These are phyloP conservation scores for Hapalemur alaotrensis DNA, from an alignment of 2,797 vertebrate genomes.

Conservation along the genomic window DNA sequence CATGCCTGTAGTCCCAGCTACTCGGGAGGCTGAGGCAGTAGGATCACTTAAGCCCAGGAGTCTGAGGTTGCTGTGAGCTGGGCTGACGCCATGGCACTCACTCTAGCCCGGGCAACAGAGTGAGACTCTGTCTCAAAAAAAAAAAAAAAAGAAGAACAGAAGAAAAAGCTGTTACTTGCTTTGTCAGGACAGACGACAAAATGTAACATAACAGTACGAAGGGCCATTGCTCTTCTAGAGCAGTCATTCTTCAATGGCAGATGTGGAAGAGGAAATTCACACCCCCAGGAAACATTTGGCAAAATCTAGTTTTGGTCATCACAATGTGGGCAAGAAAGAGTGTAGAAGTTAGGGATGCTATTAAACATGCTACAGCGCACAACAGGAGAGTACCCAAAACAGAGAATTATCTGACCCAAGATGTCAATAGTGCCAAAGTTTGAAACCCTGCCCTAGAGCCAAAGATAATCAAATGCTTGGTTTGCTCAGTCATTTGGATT, in stretches of 20 bases:
- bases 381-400: not conserved
- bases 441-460: not conserved
- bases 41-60: no score
- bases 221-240: not conserved
- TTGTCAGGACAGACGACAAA: not conserved
- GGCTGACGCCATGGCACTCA: no score
- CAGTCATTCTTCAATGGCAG: not conserved
- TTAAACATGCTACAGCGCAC: not conserved
- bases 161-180: not conserved
- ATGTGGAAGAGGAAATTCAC: not conserved
- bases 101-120: no score
- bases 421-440: not conserved
- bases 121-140: no score
- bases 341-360: not conserved
- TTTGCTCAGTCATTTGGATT: not conserved
- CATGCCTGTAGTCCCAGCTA: no score
- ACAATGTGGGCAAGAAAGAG: not conserved
- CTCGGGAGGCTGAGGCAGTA: no score
- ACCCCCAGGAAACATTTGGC: not conserved
- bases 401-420: not conserved
- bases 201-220: not conserved
- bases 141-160: slow-evolving; percentile 28
- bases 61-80: no score
- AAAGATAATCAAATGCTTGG: not conserved
- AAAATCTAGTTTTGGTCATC: not conserved